Evolutionary conservation across 2,797 vertebrate species (phyloP).

Genomic region (Coccyzus lansbergi): DNA sequence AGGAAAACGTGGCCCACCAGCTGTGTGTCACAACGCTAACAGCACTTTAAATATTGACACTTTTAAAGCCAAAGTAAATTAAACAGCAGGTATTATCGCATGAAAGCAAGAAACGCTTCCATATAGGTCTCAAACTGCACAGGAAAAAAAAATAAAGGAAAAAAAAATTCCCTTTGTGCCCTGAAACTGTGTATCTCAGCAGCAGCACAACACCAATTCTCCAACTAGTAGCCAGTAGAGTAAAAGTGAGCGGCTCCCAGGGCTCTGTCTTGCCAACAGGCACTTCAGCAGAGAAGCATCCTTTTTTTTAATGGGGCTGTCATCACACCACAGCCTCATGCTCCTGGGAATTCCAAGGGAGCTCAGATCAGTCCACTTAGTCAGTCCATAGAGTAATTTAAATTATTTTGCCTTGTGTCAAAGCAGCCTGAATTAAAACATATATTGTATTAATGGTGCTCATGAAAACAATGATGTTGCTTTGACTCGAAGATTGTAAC

Average conservation of each 20-base stretch:
- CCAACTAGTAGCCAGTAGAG: fast-evolving
- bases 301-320: neutral
- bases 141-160: neutral
- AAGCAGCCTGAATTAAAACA: neutral
- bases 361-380: neutral
- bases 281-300: neutral
- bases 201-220: neutral
- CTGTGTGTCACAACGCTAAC: neutral
- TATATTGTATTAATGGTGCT: neutral
- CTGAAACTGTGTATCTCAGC: fast-evolving
- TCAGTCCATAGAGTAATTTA: neutral
- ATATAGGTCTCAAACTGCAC: neutral
- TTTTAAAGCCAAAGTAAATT: conserved; percentile 2
- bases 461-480: neutral
- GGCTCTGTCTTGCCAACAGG: neutral
- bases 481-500: neutral
- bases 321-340: neutral
- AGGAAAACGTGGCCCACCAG: neutral
- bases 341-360: neutral
- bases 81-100: neutral
- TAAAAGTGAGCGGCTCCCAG: neutral
- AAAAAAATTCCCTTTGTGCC: neutral
- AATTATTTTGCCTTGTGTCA: neutral
- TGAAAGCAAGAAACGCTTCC: neutral
- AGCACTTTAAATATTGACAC: neutral